Conservation (phyloP, 2,797 vertebrate genomes). For the Tragelaphus eurycerus region DNA sequence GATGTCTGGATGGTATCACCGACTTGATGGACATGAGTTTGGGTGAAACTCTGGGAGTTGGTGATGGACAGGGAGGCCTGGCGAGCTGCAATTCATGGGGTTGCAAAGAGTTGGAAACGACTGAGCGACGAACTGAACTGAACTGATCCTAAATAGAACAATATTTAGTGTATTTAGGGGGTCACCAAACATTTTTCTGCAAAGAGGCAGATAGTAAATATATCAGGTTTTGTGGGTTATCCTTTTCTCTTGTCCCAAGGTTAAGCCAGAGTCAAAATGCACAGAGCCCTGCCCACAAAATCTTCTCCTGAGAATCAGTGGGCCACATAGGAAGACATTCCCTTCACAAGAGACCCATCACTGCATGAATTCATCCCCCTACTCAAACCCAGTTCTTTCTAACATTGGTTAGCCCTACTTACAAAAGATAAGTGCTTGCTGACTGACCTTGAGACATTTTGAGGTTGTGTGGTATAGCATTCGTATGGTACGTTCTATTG, state of each 20-base stretch:
- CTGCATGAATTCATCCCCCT: not conserved
- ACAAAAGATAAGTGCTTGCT: not conserved
- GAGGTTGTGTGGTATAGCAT: not conserved
- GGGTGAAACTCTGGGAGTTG: too few relatives aligned
- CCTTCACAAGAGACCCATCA: not conserved
- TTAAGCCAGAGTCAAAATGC: not conserved
- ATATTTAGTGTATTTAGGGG: not conserved
- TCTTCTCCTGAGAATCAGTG: not conserved
- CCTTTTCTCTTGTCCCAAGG: not conserved
- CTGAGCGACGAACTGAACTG: too few relatives aligned
- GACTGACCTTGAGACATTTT: not conserved
- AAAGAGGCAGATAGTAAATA: not conserved
- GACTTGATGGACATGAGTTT: too few relatives aligned
- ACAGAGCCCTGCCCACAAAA: not conserved
- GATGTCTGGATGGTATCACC: too few relatives aligned
- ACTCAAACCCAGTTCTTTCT: not conserved
- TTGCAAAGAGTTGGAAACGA: too few relatives aligned
- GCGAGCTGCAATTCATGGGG: too few relatives aligned
- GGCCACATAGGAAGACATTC: not conserved
- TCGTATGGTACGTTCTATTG: accelerated
- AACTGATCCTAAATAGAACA: not conserved
- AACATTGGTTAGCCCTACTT: not conserved
- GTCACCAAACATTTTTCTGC: not conserved
- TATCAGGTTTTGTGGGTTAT: not conserved
- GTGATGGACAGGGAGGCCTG: too few relatives aligned